Base-by-base conservation (phyloP, 1,140 invertebrate genomes). In the Protaetia brevitarsis region DNA sequence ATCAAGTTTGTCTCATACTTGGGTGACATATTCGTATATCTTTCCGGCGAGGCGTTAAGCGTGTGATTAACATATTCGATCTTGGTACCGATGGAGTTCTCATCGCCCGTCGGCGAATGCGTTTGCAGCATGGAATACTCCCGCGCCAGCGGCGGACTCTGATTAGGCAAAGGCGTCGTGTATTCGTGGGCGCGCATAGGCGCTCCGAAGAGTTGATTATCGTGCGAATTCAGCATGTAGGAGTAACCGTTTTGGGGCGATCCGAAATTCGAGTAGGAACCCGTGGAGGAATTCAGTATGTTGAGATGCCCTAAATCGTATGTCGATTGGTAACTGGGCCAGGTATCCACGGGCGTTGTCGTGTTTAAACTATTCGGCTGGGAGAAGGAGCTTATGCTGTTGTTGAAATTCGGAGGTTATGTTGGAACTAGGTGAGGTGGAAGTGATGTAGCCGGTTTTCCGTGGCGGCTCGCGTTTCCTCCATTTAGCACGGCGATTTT, bases 401-500 rank as follows among this genome's bases (percentile, higher is more conserved):
- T 84, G 67, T 86, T 87, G 45, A 88, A 81, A 2, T 84, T 85
- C 0, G n/a, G 84, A 83, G 69, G 87, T 86, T 0, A 88, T 85
- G 27, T 82, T 87, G 68, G 82, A 75, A 67, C 72, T 76, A 3
- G 26, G 85, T 0, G 73, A 75, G 41, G 72, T 66, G 6, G 73
- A 74, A 21, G 66, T 72, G 65, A 70, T 72, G 66, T 74, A 76
- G 2, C 91, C 90, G 0, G 90, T 94, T 79, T 96, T 96, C 66
- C 97, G 88, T 0, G 96, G 96, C 10, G 97, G 97, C 80, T 99
- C 97, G 3, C 95, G 89, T 79, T 98, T 99, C 16, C 97, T 85
- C 96, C 97, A 99, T 78, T 98, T 99, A 5, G 96, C 96, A 62
- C 96, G 85, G 67, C 96, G 85, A 76, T 99, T 98, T 82, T 99